Base-by-base conservation (phyloP, 2,113 vertebrate genomes). In the Indicator maculatus region DNA sequence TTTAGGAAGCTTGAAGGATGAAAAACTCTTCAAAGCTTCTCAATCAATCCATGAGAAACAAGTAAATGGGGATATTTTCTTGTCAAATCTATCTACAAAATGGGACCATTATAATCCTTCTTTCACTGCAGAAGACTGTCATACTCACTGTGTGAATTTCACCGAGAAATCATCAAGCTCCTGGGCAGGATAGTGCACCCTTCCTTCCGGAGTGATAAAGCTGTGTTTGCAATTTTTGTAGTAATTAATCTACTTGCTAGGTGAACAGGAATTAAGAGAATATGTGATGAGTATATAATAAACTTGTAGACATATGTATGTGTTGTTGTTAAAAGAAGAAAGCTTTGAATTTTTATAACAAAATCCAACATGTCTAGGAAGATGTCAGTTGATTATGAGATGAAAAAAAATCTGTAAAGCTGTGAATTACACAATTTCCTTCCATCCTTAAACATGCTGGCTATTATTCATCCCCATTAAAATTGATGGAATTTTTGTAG, bases 1-100 rank as follows among this genome's bases (percentile, higher is more conserved):
- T 91, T 95, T 88, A 86, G 87, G 84, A 89, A 91, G 52, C 52
- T 85, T 91, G 67, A 93, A 89, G 72, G 87, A 94, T 93, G 75
- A 91, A 91, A 94, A 95, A 16, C 60, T 89, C 60, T 27, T 70
- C 5, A 0, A 77, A 91, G 58, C 64, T 89, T 89, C 56, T 77
- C 94, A 96, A 93, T 85, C 2, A 1, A 88, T 80, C 52, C 41
- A 47, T 0, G 0, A 45, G 45, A 94, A 94, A 7, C 15, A 64
- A 89, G 52, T 9, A 82, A 83, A 33, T 77, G 31, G 72, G 31
- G 31, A 83, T 93, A 86, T 77, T 83, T 91, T 83, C 74, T 84
- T 77, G 64, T 94, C 67, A 95, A 91, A 80, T 87, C 36, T 66
- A 13, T 89, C 74, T 80, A 13, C 55, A 74, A 74, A 83, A 75